Conservation (phyloP, 2,888 invertebrate genomes). For the Morpho deidamia region DNA sequence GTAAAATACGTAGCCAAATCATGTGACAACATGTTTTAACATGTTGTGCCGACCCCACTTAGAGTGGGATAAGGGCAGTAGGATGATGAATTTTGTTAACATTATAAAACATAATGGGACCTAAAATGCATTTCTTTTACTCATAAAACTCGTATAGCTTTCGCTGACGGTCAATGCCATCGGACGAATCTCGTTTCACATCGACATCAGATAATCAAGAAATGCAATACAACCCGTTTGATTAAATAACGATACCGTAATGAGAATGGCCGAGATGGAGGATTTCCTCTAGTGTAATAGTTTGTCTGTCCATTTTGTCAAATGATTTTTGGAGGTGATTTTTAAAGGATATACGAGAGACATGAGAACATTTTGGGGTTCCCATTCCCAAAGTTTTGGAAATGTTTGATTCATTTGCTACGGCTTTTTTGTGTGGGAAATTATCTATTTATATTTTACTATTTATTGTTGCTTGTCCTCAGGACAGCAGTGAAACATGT, state of each 20-base stretch:
- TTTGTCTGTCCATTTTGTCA: conserved; percentile 2
- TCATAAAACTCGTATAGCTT: conserved; percentile 35
- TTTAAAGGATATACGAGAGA: background rate
- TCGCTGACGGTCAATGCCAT: conserved; percentile 61
- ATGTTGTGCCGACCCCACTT: too few species aligned
- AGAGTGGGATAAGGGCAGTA: too few species aligned
- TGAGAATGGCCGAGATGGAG: background rate
- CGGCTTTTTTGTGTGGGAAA: too few species aligned
- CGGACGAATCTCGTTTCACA: conserved; percentile 38
- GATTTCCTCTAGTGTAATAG: conserved; percentile 5
- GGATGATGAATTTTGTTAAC: too few species aligned
- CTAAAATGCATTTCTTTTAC: conserved; percentile 3
- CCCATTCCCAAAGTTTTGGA: background rate
- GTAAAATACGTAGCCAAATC: too few species aligned
- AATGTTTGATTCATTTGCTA: too few species aligned
- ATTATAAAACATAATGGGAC: background rate
- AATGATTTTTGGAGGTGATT: background rate
- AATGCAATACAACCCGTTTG: conserved; percentile 19
- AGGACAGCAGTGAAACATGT: too few species aligned
- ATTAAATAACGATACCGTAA: conserved; percentile 22
- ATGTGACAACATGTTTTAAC: too few species aligned
- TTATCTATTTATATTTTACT: too few species aligned
- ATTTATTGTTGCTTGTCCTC: too few species aligned
- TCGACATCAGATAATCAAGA: conserved; percentile 14
- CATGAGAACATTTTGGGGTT: background rate